phyloP scores from a whole-genome alignment of 2,888 invertebrate species.

The Halictus ligatus region DNA sequence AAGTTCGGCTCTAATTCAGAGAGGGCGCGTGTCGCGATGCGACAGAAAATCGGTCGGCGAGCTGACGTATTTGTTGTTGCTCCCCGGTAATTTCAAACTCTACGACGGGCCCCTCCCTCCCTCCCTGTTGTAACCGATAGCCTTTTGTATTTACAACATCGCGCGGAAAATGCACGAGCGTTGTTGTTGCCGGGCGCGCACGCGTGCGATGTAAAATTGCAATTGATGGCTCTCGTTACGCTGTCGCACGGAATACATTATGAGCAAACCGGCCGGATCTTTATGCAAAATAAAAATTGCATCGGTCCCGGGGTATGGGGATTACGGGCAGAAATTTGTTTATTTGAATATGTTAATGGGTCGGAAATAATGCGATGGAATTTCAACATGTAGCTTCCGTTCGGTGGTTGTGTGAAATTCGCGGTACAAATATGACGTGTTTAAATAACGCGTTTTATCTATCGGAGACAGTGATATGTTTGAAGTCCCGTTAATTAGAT shows the following conservation, averaged over 20 bases:
- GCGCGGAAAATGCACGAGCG: not conserved
- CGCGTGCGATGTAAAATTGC: not conserved
- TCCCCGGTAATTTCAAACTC: constrained; percentile 23
- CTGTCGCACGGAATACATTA: not conserved
- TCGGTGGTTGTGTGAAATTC: not conserved
- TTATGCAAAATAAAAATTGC: not conserved
- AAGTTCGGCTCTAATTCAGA: constrained; percentile 47
- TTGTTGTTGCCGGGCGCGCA: not conserved
- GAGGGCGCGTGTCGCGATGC: not conserved
- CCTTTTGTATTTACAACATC: not conserved
- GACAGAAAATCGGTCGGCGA: constrained; percentile 14
- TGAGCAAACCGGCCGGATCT: not conserved
- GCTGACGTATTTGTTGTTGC: constrained; percentile 32
- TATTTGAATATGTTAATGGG: not conserved
- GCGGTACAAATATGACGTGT: too few relatives aligned
- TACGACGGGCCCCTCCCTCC: not conserved
- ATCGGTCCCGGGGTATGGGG: not conserved
- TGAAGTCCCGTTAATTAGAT: too few relatives aligned
- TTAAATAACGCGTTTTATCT: too few relatives aligned
- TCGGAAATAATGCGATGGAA: not conserved
- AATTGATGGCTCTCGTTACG: not conserved
- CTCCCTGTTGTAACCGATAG: constrained; percentile 9
- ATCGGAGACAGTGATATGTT: too few relatives aligned
- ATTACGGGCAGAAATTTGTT: not conserved
- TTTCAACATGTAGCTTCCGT: not conserved